Conservation (phyloP, 2,888 invertebrate genomes). For the Drosophila stalkeri region DNA sequence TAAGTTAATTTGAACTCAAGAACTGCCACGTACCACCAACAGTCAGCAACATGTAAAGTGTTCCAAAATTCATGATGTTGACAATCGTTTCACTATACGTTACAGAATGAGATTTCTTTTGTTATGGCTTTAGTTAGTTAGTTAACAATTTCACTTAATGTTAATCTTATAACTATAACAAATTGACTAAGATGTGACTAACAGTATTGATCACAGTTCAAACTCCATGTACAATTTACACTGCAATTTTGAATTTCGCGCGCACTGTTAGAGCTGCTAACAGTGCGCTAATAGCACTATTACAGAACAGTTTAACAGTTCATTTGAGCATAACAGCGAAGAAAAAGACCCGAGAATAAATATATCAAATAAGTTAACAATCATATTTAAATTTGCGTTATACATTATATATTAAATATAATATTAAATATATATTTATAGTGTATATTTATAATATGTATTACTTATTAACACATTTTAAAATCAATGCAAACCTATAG, state of each 20-base stretch:
- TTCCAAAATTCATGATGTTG: neutral
- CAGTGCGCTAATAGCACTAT: neutral
- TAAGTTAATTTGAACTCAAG: neutral
- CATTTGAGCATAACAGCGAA: neutral
- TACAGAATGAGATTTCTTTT: neutral
- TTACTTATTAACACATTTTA: no score
- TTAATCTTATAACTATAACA: neutral
- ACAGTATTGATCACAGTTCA: neutral
- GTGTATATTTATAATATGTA: no score
- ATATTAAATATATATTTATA: no score
- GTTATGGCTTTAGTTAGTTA: neutral
- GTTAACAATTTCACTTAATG: neutral
- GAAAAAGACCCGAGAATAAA: neutral
- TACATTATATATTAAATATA: neutral
- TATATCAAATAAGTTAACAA: neutral
- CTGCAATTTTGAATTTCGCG: constrained; percentile 4
- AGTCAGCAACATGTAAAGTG: neutral
- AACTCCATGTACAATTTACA: no score
- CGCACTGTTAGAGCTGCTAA: neutral
- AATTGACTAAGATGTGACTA: neutral
- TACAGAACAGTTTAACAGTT: constrained; percentile 1
- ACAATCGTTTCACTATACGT: neutral
- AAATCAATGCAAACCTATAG: no score
- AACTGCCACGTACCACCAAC: constrained; percentile 8
- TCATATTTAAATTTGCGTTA: no score